Conservation (phyloP, 2,888 invertebrate species). For the Caenorhabditis sp. region DNA sequence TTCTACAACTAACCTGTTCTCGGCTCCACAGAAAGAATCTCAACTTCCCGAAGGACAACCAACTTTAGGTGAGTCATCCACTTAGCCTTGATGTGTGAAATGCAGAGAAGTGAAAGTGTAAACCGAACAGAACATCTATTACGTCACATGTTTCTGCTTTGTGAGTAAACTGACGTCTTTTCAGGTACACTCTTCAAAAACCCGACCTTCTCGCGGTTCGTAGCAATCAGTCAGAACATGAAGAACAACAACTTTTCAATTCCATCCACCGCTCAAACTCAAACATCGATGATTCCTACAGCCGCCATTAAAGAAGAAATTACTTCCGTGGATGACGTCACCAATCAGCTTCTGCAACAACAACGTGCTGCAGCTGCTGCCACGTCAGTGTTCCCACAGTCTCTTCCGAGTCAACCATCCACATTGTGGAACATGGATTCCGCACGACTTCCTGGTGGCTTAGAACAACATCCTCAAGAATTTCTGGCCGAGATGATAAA, state of each 20-base stretch:
- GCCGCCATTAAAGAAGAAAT: conserved; percentile 12
- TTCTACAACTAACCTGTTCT: conserved; percentile 21
- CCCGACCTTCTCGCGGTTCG: conserved; percentile 56
- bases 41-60: conserved; percentile 36
- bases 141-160: too few relatives aligned
- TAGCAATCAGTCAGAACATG: conserved; percentile 60
- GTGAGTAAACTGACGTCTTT: background rate
- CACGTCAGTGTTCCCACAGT: conserved; percentile 13
- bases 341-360: conserved; percentile 27
- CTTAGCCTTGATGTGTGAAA: background rate
- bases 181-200: conserved; percentile 60
- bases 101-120: conserved; percentile 1
- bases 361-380: conserved; percentile 22
- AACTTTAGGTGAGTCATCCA: conserved; percentile 35
- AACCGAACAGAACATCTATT: too few relatives aligned
- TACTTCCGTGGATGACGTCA: conserved; percentile 18
- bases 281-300: conserved; percentile 13
- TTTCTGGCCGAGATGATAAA: conserved; percentile 44
- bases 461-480: conserved; percentile 36
- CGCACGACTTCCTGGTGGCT: background rate
- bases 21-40: conserved; percentile 21
- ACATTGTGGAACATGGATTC: conserved; percentile 23
- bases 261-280: conserved; percentile 23
- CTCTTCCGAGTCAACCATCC: conserved; percentile 17
- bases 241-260: conserved; percentile 57